Conservation (phyloP, 2,888 invertebrate genomes). For the Nemapogon koenigi region DNA sequence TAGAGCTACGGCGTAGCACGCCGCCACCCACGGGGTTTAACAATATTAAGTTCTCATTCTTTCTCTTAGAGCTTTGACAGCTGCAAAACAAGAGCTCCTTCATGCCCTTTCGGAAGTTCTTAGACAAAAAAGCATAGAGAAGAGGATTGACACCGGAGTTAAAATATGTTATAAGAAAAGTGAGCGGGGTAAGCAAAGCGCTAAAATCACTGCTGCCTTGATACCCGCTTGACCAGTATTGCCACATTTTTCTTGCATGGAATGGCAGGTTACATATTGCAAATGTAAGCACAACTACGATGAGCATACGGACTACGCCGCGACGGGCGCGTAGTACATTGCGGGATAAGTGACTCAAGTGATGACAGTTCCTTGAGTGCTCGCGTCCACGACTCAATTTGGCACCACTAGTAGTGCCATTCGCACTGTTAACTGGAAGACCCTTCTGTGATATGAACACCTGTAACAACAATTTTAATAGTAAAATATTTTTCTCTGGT, state of each 20-base stretch:
- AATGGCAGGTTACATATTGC: conserved; percentile 89
- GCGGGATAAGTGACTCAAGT: conserved; percentile 74
- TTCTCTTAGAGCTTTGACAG: conserved; percentile 37
- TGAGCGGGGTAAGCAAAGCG: conserved; percentile 81
- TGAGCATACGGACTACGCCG: conserved; percentile 88
- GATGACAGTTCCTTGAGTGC: conserved; percentile 57
- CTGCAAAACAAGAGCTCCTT: conserved; percentile 76
- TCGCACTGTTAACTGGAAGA: conserved; percentile 33
- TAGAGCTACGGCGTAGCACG: conserved; percentile 50
- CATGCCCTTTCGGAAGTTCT: conserved; percentile 86
- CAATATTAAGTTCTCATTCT: conserved; percentile 47
- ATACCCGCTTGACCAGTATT: conserved; percentile 78
- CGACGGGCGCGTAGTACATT: conserved; percentile 81
- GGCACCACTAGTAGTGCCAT: conserved; percentile 37
- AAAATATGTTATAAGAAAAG: conserved; percentile 86
- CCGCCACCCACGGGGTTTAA: conserved; percentile 49
- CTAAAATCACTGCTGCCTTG: conserved; percentile 77
- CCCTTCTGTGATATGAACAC: conserved; percentile 31
- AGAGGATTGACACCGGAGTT: conserved; percentile 92
- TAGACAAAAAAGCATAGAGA: conserved; percentile 84
- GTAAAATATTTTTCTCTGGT: no score
- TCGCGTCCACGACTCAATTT: conserved; percentile 42
- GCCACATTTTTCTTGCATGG: conserved; percentile 88
- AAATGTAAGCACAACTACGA: conserved; percentile 87
- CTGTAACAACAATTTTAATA: conserved; percentile 27